phyloP scores from a whole-genome alignment of 2,113 vertebrate genomes.

The Phaethornis superciliosus region DNA sequence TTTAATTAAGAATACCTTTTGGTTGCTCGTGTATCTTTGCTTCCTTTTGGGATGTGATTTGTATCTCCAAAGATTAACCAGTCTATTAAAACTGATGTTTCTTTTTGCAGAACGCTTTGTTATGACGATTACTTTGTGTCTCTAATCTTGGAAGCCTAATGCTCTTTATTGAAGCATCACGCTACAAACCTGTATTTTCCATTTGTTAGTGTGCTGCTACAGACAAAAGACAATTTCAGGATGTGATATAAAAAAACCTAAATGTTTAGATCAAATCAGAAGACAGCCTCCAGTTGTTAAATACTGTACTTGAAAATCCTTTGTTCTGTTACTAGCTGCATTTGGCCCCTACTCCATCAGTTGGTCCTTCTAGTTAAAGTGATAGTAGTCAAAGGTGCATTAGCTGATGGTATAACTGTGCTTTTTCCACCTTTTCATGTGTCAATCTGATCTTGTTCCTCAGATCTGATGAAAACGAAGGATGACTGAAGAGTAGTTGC shows the following conservation, averaged over 20 bases:
- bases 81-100: neutral
- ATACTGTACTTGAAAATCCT: neutral
- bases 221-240: neutral
- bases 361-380: neutral
- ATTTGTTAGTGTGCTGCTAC: neutral
- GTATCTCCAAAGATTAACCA: neutral
- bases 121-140: neutral
- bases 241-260: neutral
- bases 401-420: neutral
- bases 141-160: neutral
- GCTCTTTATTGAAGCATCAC: neutral
- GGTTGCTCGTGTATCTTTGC: neutral
- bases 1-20: neutral
- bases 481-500: neutral
- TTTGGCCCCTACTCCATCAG: neutral
- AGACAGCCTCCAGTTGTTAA: neutral
- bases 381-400: neutral
- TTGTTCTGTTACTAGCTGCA: neutral
- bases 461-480: neutral
- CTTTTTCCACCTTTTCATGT: neutral
- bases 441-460: neutral
- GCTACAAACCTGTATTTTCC: neutral
- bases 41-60: neutral
- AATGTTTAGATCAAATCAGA: neutral
- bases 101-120: neutral